These are phyloP conservation scores for Plutella xylostella DNA, from an alignment of 2,888 invertebrate species.

Conservation along the genomic window DNA sequence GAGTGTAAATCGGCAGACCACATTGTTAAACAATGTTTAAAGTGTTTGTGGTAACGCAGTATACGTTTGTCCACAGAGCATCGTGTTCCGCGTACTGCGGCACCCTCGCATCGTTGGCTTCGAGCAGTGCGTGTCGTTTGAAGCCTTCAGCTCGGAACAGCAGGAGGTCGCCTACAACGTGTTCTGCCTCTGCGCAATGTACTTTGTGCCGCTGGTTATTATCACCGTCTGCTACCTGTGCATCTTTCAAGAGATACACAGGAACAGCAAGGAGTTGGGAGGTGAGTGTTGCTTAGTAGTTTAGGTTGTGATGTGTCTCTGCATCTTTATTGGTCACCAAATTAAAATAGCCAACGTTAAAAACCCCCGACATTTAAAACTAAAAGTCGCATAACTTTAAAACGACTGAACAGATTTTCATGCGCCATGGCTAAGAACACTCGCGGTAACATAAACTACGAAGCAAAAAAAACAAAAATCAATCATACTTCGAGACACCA, in stretches of 20 bases:
- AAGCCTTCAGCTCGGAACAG: slow-evolving; percentile 72
- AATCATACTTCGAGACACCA: too few species aligned
- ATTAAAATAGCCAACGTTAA: background rate
- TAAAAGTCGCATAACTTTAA: too few species aligned
- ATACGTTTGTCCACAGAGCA: slow-evolving; percentile 72
- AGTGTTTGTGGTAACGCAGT: too few species aligned
- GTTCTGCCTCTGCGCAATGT: slow-evolving; percentile 79
- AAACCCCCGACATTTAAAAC: background rate
- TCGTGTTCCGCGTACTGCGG: slow-evolving; percentile 76
- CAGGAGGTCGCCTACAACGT: slow-evolving; percentile 79
- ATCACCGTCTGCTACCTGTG: slow-evolving; percentile 82
- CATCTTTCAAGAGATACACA: slow-evolving; percentile 80
- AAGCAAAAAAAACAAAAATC: too few species aligned
- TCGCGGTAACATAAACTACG: too few species aligned
- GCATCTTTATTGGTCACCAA: background rate
- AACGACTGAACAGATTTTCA: too few species aligned
- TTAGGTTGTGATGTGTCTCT: background rate
- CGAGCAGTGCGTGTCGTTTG: slow-evolving; percentile 83
- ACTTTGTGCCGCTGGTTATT: slow-evolving; percentile 79
- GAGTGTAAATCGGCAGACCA: too few species aligned
- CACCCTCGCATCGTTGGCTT: slow-evolving; percentile 76
- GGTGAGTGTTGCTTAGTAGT: slow-evolving; percentile 42
- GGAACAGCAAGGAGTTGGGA: slow-evolving; percentile 70
- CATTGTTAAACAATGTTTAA: too few species aligned
- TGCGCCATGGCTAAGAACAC: too few species aligned